Evolutionary conservation across 23 tunicate genomes (phyloP).

Genomic region (Ascidia mentula): DNA sequence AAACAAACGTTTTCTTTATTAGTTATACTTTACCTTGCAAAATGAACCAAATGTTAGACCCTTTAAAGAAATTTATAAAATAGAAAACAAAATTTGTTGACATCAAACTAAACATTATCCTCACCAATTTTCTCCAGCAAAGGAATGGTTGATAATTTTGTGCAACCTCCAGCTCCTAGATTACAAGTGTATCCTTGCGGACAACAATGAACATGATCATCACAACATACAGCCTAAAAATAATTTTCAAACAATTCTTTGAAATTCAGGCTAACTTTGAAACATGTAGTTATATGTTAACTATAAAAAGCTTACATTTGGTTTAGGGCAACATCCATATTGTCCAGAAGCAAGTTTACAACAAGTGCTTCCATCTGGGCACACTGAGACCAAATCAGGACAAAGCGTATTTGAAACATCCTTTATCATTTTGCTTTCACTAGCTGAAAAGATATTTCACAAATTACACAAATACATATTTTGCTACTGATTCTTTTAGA

Average conservation of each 20-base stretch:
- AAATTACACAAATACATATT: no score
- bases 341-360: constrained; percentile 1
- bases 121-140: background rate
- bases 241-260: no score
- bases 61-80: no score
- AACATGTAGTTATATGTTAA: background rate
- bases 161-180: background rate
- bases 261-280: no score
- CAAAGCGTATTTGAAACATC: background rate
- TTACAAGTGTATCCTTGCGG: background rate
- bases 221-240: constrained; percentile 27
- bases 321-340: background rate
- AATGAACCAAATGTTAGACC: no score
- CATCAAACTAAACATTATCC: background rate
- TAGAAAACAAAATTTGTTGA: no score
- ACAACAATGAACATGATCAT: constrained; percentile 21
- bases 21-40: no score
- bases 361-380: constrained; percentile 6
- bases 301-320: background rate
- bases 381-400: background rate
- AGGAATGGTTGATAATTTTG: background rate
- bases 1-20: no score
- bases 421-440: no score
- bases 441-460: no score
- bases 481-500: no score